phyloP scores from a whole-genome alignment of 2,113 vertebrate species.

The Bombycilla garrulus region DNA sequence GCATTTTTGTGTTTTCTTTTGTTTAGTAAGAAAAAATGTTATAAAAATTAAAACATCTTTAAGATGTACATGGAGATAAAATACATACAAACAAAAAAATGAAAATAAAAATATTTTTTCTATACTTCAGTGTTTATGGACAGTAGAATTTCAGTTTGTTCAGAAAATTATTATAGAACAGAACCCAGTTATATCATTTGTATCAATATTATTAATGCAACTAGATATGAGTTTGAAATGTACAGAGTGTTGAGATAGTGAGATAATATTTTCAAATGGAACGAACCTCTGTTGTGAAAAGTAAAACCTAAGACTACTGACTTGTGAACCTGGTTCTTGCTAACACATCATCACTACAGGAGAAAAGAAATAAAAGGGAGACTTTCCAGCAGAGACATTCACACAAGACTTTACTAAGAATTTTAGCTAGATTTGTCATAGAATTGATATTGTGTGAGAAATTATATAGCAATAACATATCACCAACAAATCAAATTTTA shows the following conservation, averaged over 20 bases:
- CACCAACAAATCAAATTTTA: background rate
- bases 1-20: background rate
- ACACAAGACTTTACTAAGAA: background rate
- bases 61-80: background rate
- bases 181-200: accelerated
- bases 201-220: background rate
- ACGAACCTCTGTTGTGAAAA: background rate
- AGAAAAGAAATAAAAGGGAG: background rate
- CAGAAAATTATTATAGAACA: background rate
- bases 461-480: background rate
- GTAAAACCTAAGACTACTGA: background rate
- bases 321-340: background rate
- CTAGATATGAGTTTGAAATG: background rate
- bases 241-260: background rate
- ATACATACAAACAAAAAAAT: background rate
- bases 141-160: background rate
- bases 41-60: background rate
- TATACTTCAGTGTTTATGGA: background rate
- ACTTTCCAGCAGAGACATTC: background rate
- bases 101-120: background rate
- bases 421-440: background rate
- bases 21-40: background rate
- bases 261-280: background rate
- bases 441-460: background rate
- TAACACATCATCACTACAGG: background rate